Evolutionary conservation across 2,888 invertebrate genomes (phyloP), one percentile per base, ranked within the genome.

Genomic region (Serripes groenlandicus): DNA sequence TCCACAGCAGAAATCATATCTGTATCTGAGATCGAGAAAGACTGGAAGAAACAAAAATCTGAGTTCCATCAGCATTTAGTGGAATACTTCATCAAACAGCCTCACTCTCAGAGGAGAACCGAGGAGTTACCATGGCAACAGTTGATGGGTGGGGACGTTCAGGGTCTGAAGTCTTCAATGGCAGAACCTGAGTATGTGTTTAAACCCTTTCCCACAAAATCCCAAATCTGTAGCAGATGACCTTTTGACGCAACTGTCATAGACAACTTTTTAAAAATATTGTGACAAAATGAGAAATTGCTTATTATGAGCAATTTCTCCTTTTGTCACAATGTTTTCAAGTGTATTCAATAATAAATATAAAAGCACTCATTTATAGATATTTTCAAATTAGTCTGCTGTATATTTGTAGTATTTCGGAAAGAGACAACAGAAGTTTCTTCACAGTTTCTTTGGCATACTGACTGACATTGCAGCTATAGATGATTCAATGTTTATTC

Each of bases 71-170:
- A 79, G 35, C 83, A 91, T 68, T 78, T 94, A 32, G 92, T 92
- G 4, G 82, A 83, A 23, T 93, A 90, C 81, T 93, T 93, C 84
- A 30, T 73, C 9, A 69, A 82, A 23, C 89, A 89, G 62, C 83
- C 89, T 23, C 83, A 89, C 60, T 85, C 86, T 37, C 83, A 86
- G 71, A 78, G 92, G 37, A 76, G 88, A 23, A 78, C 90, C 15
- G 90, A 92, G 30, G 93, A 93, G 88, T 85, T 93, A 72, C 93
- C 93, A 69, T 93, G 92, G 92, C 94, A 94, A 82, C 89, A 92
- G 35, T 75, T 92, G 82, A 90, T 91, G 88, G 83, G 90, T 42
- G 90, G 91, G 9, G 90, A 93, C 42, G 76, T 90, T 26, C 75
- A 82, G n/a, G 77, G 75, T 37, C 85, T 94, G 30, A 75, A 88